Evolutionary conservation across 2,113 vertebrate genomes (phyloP).

Genomic region (Danionella cerebrum): DNA sequence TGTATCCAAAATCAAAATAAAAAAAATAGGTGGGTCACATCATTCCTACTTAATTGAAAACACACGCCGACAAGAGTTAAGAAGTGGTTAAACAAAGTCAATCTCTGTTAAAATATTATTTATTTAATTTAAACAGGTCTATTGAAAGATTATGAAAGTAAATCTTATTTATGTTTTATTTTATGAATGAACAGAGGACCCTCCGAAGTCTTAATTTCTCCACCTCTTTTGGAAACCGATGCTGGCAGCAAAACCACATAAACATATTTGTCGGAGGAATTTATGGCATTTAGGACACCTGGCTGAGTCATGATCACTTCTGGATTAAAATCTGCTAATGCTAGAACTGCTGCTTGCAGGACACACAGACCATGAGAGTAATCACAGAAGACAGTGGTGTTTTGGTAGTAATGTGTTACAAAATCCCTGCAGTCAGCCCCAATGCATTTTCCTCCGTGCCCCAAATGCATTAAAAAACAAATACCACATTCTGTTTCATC

Average conservation of each 20-base stretch:
- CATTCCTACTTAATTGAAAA: no score
- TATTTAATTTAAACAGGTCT: no score
- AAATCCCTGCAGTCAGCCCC: not conserved
- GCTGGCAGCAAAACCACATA: slow-evolving; percentile 54
- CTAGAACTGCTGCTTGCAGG: slow-evolving; percentile 16
- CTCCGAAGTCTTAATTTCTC: no score
- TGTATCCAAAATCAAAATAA: no score
- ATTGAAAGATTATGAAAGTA: no score
- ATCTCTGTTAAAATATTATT: no score
- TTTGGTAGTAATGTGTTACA: not conserved
- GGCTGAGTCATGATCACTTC: slow-evolving; percentile 47
- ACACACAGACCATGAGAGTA: slow-evolving; percentile 14
- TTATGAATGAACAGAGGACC: no score
- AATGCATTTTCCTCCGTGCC: not conserved
- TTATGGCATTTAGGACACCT: slow-evolving; percentile 56
- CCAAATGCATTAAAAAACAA: not conserved
- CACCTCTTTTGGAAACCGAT: no score
- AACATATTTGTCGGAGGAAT: slow-evolving; percentile 58
- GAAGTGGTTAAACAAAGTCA: no score
- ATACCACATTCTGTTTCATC: not conserved
- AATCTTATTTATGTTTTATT: no score
- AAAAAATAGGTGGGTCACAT: no score
- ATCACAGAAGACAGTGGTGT: slow-evolving; percentile 11
- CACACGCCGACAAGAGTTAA: no score
- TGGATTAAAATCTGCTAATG: slow-evolving; percentile 44